phyloP scores from a whole-genome alignment of 2,888 invertebrate species.

The Pristionchus mayeri region DNA sequence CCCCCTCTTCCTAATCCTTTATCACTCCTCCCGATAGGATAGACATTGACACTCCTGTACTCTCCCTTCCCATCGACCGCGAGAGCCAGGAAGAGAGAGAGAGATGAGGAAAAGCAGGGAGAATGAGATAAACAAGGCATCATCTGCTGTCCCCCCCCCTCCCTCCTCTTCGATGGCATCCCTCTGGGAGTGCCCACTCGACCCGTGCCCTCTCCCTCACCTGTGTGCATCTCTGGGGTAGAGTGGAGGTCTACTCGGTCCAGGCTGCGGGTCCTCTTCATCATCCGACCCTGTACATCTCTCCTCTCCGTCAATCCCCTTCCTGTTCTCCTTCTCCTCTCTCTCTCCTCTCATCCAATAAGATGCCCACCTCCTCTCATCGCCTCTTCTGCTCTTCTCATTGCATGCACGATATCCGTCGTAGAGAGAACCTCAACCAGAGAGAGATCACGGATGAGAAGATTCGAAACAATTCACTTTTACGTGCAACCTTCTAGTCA shows the following conservation, averaged over 20 bases:
- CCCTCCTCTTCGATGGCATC: not conserved
- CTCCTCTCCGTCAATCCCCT: not conserved
- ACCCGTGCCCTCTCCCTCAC: not conserved
- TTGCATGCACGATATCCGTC: conserved; percentile 35
- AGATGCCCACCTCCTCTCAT: too few species aligned
- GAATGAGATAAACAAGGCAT: conserved; percentile 11
- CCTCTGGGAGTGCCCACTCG: not conserved
- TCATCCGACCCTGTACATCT: conserved; percentile 8
- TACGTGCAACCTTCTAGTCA: not conserved
- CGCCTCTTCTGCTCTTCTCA: conserved; percentile 35
- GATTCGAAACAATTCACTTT: not conserved
- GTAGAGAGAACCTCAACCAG: conserved; percentile 33
- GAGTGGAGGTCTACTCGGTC: conserved; percentile 37
- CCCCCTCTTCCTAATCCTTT: not conserved
- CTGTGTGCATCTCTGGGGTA: conserved; percentile 41
- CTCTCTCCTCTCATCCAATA: not conserved
- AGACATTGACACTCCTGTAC: not conserved
- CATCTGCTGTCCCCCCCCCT: not conserved
- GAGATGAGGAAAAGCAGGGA: not conserved
- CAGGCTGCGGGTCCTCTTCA: conserved; percentile 21
- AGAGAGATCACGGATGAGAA: not conserved
- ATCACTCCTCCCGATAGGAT: not conserved
- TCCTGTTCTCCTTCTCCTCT: not conserved
- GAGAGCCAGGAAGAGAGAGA: not conserved
- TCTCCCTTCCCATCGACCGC: conserved; percentile 20